phyloP scores from a whole-genome alignment of 2,113 vertebrate species.

The Actenoides hombroni region DNA sequence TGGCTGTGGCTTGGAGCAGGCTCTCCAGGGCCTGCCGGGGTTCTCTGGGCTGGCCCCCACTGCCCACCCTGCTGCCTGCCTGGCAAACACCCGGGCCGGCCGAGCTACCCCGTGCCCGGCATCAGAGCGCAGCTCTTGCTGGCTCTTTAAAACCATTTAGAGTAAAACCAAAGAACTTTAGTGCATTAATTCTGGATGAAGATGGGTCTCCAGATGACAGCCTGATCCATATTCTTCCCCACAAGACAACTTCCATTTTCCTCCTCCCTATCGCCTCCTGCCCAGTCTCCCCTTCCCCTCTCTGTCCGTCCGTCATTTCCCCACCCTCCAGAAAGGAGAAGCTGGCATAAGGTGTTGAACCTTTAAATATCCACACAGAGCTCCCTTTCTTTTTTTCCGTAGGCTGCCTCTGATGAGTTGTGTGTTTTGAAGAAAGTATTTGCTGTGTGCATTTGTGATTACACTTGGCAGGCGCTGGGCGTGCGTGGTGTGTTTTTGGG shows the following conservation, averaged over 20 bases:
- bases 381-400: not conserved
- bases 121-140: not conserved
- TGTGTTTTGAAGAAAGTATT: constrained; percentile 31
- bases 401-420: not conserved
- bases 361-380: not conserved
- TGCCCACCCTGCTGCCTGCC: not conserved
- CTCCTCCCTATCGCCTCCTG: not conserved
- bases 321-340: not conserved
- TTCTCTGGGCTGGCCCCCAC: not conserved
- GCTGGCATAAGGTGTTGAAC: not conserved
- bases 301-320: not conserved
- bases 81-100: not conserved
- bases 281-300: not conserved
- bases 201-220: constrained; percentile 70
- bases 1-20: not conserved
- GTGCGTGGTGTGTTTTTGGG: constrained; percentile 29
- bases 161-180: constrained; percentile 74
- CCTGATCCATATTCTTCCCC: constrained; percentile 60
- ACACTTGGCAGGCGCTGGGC: not conserved
- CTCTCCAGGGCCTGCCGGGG: not conserved
- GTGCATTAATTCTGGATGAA: constrained; percentile 75
- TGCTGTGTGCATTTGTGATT: constrained; percentile 43
- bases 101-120: not conserved
- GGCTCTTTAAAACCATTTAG: constrained; percentile 73
- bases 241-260: constrained; percentile 42